Evolutionary conservation across 2,797 vertebrate genomes (phyloP).

Genomic region (Parauchenoglanis ngamensis): DNA sequence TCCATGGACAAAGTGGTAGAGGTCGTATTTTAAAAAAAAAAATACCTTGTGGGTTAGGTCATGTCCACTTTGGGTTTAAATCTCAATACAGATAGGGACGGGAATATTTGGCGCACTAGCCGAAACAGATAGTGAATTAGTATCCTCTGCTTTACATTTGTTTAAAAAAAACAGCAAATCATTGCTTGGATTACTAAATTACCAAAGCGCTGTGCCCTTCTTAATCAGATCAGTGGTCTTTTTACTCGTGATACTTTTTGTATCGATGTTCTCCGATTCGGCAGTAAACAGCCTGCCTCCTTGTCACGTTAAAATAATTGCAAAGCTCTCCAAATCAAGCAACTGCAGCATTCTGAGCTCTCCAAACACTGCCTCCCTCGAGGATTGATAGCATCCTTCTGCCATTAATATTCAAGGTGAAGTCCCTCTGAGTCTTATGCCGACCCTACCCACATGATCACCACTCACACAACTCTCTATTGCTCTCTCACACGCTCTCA

Average conservation of each 20-base stretch:
- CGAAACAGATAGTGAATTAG: neutral
- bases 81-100: neutral
- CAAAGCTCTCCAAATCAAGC: constrained; percentile 45
- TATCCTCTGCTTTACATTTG: neutral
- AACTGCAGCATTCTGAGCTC: constrained; percentile 46
- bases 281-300: constrained; percentile 52
- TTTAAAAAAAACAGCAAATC: neutral
- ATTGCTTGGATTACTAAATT: constrained; percentile 7
- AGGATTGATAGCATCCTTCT: constrained; percentile 47
- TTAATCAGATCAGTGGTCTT: constrained; percentile 28
- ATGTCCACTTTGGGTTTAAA: neutral
- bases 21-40: neutral
- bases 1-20: neutral
- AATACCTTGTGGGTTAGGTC: neutral
- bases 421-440: constrained; percentile 48
- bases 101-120: neutral
- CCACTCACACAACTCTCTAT: constrained; percentile 26
- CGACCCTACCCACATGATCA: constrained; percentile 40
- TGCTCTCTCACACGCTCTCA: neutral
- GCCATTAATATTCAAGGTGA: constrained; percentile 61
- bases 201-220: neutral
- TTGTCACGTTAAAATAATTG: constrained; percentile 56
- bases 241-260: constrained; percentile 42
- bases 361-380: constrained; percentile 38
- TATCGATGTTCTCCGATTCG: constrained; percentile 48